These are phyloP conservation scores for Biston stratarius DNA, from an alignment of 2,888 invertebrate genomes.

Conservation along the genomic window DNA sequence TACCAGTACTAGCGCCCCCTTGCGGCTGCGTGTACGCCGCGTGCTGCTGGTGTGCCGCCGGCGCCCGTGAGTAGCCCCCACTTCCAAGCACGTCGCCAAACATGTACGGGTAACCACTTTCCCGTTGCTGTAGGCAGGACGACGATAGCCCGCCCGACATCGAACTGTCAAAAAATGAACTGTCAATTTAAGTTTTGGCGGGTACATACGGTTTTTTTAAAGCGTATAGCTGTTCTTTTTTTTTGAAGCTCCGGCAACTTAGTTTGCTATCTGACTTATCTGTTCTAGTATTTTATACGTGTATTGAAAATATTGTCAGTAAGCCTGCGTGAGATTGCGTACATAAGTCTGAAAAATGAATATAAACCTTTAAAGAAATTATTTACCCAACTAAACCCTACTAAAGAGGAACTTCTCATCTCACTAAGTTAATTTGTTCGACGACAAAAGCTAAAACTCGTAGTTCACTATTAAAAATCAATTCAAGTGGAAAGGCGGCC, in stretches of 20 bases:
- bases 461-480: constrained; percentile 84
- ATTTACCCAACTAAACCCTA: constrained; percentile 33
- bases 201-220: neutral
- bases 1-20: constrained; percentile 86
- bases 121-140: constrained; percentile 94
- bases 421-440: constrained; percentile 77
- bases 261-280: too few relatives aligned
- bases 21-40: constrained; percentile 88
- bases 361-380: constrained; percentile 48
- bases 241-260: too few relatives aligned
- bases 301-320: too few relatives aligned
- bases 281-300: too few relatives aligned
- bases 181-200: constrained; percentile 23
- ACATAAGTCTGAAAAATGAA: too few relatives aligned
- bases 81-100: constrained; percentile 95
- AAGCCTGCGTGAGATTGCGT: too few relatives aligned
- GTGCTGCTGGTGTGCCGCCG: constrained; percentile 92
- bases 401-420: constrained; percentile 65
- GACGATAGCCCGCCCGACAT: constrained; percentile 94
- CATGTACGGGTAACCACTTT: constrained; percentile 95
- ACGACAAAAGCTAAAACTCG: constrained; percentile 76
- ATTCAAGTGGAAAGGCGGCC: constrained; percentile 76
- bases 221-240: too few relatives aligned
- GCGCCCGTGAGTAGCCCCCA: constrained; percentile 89
- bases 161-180: constrained; percentile 87